Base-by-base conservation (phyloP, 2,888 invertebrate genomes). In the Merodon equestris region DNA sequence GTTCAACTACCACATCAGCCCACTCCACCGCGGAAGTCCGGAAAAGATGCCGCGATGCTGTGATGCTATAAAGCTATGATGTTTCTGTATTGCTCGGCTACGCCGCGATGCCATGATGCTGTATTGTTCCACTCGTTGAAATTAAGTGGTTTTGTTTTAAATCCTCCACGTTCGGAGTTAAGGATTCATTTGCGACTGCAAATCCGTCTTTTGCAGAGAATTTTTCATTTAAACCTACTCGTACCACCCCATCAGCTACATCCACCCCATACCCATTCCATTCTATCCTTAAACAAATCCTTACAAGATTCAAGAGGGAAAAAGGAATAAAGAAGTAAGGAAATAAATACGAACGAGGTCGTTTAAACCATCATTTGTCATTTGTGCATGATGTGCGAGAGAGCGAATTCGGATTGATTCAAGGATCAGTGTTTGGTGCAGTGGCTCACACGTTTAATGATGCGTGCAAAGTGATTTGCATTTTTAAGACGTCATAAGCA, bases 111-210 rank as follows among this genome's bases (percentile, higher is more conserved):
- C 27, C 7, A 70, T 74, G 42, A 51, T 63, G 38, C 51, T 44
- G 19, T 58, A 53, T 58, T 68, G 68, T 45, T 67, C 12, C 54
- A 45, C 50, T 67, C 57, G 63, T 60, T 66, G 84, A 86, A 85
- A 84, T 86, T 87, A 88, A 88, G 88, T 88, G 88, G 88, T 87
- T 88, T 88, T 87, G 86, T 88, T 88, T 88, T 84, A 86, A 88
- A 85, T 87, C 86, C 86, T 87, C 85, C 88, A 88, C 88, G 88
- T 87, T 85, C 84, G 63, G 66, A 58, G 64, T 74, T 68, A 64
- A 64, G 74, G 74, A 79, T 79, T 79, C 79, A 79, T 79, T 79
- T 79, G 79, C 58, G 68, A 68, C 58, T 60, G 68, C 79, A 79
- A 79, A 79, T 79, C 58, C 56, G 68, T 79, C 74, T 79, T 74